Percentiles rank a stretch among this genome's conserved stretches.
These are phyloP conservation scores for Xanthorhoe spadicearia DNA, from an alignment of 2,888 invertebrate species.

Conservation along the genomic window DNA sequence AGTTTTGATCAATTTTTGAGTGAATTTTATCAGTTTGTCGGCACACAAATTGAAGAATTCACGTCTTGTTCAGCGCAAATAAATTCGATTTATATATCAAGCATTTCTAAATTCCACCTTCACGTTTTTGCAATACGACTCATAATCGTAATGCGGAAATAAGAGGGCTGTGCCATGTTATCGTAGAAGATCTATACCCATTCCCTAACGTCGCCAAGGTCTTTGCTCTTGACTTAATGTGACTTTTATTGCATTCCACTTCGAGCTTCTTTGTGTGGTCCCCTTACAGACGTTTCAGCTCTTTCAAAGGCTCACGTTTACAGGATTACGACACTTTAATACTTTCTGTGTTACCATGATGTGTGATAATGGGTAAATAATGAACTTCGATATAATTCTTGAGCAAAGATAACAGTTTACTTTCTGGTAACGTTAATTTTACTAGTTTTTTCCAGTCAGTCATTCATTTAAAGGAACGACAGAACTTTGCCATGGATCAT, in stretches of 20 bases:
- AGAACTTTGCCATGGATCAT: neutral
- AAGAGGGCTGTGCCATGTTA: conserved; percentile 11
- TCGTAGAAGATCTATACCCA: conserved; percentile 9
- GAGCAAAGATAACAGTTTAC: too few species aligned
- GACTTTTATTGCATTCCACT: conserved; percentile 78
- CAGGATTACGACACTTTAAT: conserved; percentile 51
- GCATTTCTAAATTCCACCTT: conserved; percentile 8
- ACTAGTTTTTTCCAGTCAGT: too few species aligned
- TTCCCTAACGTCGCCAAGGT: conserved; percentile 54
- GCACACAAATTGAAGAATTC: conserved; percentile 30
- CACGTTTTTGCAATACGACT: neutral
- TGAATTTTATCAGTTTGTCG: conserved; percentile 28
- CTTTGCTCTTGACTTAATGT: conserved; percentile 77
- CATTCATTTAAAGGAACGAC: neutral
- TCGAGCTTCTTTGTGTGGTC: conserved; percentile 68
- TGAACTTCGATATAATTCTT: too few species aligned
- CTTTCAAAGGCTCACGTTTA: conserved; percentile 43
- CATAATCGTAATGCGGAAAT: conserved; percentile 1
- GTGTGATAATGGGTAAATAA: neutral
- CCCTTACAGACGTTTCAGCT: conserved; percentile 59
- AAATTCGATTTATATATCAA: conserved; percentile 53
- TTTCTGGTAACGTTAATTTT: too few species aligned
- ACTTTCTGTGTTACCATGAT: conserved; percentile 26
- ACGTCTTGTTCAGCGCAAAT: conserved; percentile 52
- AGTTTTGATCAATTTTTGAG: neutral